Evolutionary conservation across 2,113 vertebrate genomes (phyloP), one percentile per base, ranked within the genome.

Genomic region (Girardinichthys multiradiatus): DNA sequence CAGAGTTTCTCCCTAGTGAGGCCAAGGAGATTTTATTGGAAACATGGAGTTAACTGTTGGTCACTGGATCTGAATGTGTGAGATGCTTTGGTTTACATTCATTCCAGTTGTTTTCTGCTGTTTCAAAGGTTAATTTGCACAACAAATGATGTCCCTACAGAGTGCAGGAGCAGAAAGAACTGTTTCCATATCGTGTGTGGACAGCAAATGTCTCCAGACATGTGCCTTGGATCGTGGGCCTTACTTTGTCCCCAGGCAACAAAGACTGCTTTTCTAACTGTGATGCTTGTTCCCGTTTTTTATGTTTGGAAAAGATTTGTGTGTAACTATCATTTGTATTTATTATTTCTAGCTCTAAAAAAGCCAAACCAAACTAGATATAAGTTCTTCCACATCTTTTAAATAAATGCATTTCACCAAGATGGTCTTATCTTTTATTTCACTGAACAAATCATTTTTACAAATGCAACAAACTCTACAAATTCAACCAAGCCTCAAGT

Each of bases 341-440:
- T 92, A 92, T 92, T 37, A 70, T 72, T 74, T 82, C 61, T 77
- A 67, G 72, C 66, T 72, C 31, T 37, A 17, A 51, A 69, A 69
- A 81, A 78, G 66, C 77, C 81, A 70, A 84, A 84, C 79, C 82
- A 87, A 83, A 81, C 84, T 74, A 81, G 76, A 31, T 67, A 17
- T 26, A 31, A 42, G 80, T 83, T 86, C 31, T 72, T 65, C 80
- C 67, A 79, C 14, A 48, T 62, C 86, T 86, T 83, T 84, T 73
- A 81, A 90, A 91, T 91, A 91, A 93, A 90, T 77, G 61, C 79
- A 81, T 81, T 79, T 74, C 74, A 79, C 61, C 68, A 83, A 82
- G 13, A 76, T 21, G 9, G 10, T 57, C 28, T 76, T 65, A 70
- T 26, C 58, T 60, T 13, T 83, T 79, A 70, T 78, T 81, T 57